Base-by-base conservation (phyloP, 2,113 vertebrate genomes). In the Dolichotis patagonum region DNA sequence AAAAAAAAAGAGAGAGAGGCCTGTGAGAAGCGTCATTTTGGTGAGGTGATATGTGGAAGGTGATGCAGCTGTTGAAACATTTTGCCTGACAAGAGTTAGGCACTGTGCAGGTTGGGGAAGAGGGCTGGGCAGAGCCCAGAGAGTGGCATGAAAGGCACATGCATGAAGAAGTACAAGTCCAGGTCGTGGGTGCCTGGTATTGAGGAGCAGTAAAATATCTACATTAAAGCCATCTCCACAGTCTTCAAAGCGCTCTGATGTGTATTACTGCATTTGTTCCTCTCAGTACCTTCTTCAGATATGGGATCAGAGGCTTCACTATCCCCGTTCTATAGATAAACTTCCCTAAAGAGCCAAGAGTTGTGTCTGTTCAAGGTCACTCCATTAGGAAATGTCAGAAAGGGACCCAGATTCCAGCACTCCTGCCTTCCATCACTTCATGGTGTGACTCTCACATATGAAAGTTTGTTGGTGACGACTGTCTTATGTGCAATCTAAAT, bases 1-100 rank as follows among this genome's bases (percentile, higher is more conserved):
- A 32, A 67, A 38, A n/a, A 38, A 67, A 54, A 77, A 26, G 58
- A 38, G 30, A 38, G 14, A 77, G 56, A 41, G 62, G 19, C 28
- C 60, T 0, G 0, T 73, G 63, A 4, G n/a, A 63, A 41, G 46
- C 20, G 12, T 63, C 24, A 5, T 38, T 38, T 65, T 41, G n/a
- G 16, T n/a, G 85, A 93, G 32, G 26, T 26, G 43, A 52, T 3
- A 5, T 9, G 41, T 43, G 60, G 13, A 32, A 78, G 84, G 22
- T 4, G 19, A 16, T 20, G 32, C 5, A n/a, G 52, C 67, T 62
- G 3, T 3, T 63, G 43, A 58, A 81, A 35, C 10, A 52, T 60
- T 54, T 78, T 43, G 5, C 35, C 82, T 43, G 41, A 35, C 13
- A 5, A 54, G 83, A 77, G 49, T n/a, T 60, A 49, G 26, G 86